Base-by-base conservation (phyloP, 2,888 invertebrate species). In the Rotaria magnacalcarata region DNA sequence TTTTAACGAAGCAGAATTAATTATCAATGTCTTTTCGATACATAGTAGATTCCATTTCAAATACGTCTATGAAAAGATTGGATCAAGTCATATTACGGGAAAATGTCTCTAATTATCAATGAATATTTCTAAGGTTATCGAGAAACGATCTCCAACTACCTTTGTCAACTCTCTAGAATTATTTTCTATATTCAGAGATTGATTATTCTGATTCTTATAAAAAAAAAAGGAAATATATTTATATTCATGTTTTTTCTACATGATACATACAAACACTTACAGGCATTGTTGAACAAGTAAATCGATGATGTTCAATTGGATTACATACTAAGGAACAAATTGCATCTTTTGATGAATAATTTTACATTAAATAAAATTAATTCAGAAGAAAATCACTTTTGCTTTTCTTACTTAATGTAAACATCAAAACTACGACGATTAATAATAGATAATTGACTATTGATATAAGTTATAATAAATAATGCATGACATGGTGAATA, bases 301-400 rank as follows among this genome's bases (percentile, higher is more conserved):
- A 58, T 58, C 58, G 58, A 58, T 58, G 0, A 10, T 1, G 2
- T n/a, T 58, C 10, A 7, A 0, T 58, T n/a, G 58, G 58, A 58
- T n/a, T 58, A n/a, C 58, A 58, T 58, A n/a, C n/a, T 58, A 58
- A 58, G n/a, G 58, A 58, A 58, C 58, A 58, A 8, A 58, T n/a
- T 11, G n/a, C 24, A 58, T n/a, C n/a, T 58, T n/a, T 58, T 58
- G 58, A 58, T n/a, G 58, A 58, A n/a, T 58, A 58, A n/a, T n/a
- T n/a, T 27, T 10, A 60, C 0, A 60, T n/a, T 27, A 50, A 50
- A 6, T 6, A 27, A 27, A n/a, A 27, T n/a, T n/a, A 24, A 24
- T 10, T 21, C 8, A n/a, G 1, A n/a, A n/a, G 6, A 11, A 11
- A 0, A 58, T 24, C 8, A 8, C 2, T 2, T 24, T 24, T n/a